A percentile compares a stretch with the other conserved stretches of the same genome.
Conservation (phyloP, 2,113 vertebrate genomes). For the Puntigrus tetrazona region DNA sequence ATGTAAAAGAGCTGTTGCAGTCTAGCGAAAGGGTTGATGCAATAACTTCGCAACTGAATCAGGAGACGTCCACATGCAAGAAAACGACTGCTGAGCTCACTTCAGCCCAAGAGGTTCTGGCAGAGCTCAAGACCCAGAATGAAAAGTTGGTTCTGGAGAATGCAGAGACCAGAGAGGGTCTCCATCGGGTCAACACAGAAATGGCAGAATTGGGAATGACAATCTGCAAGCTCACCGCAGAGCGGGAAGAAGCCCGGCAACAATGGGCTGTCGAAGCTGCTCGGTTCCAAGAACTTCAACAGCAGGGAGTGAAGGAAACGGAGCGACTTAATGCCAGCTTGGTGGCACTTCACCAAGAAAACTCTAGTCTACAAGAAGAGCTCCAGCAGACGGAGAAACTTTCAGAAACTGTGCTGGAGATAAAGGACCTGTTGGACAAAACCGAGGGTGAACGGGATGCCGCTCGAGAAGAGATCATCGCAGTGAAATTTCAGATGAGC, state of each 20-base stretch:
- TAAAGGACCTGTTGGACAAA: constrained; percentile 81
- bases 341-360: constrained; percentile 76
- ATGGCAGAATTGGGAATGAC: constrained; percentile 89
- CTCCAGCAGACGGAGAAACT: constrained; percentile 73
- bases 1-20: constrained; percentile 79
- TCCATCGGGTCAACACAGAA: constrained; percentile 85
- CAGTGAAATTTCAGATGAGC: constrained; percentile 91
- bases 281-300: constrained; percentile 70
- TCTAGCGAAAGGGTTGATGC: constrained; percentile 75
- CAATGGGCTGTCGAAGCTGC: constrained; percentile 62
- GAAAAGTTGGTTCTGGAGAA: constrained; percentile 76
- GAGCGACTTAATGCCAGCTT: constrained; percentile 73
- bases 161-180: constrained; percentile 80
- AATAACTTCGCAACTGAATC: constrained; percentile 65
- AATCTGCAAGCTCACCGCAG: constrained; percentile 81
- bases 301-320: constrained; percentile 65
- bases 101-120: constrained; percentile 72
- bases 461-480: constrained; percentile 78
- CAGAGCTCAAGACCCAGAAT: constrained; percentile 72
- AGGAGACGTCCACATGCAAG: constrained; percentile 46
- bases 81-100: constrained; percentile 54
- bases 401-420: constrained; percentile 63
- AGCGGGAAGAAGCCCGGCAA: constrained; percentile 74
- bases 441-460: constrained; percentile 72
- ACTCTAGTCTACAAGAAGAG: constrained; percentile 76